Percentiles rank a stretch among this genome's conserved stretches.
These are phyloP conservation scores for Psilanteris sp. DNA, from an alignment of 1,140 invertebrate species.

Conservation along the genomic window DNA sequence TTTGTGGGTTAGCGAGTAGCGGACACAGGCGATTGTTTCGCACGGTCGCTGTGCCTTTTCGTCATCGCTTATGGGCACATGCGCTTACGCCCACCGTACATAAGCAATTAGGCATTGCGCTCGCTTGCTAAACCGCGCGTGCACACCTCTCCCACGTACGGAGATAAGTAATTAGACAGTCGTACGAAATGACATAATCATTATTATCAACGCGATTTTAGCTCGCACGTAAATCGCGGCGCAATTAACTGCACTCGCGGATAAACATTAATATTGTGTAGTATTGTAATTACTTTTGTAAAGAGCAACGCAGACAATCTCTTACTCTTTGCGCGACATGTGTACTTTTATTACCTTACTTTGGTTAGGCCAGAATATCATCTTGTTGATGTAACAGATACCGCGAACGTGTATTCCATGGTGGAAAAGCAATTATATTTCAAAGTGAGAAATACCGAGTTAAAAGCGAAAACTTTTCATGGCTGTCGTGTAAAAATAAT, in stretches of 20 bases:
- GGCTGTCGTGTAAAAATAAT: no score
- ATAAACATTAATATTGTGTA: conserved; percentile 34
- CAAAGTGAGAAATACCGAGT: no score
- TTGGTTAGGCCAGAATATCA: no score
- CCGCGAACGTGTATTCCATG: no score
- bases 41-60: conserved; percentile 53
- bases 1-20: conserved; percentile 26
- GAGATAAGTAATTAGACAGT: conserved; percentile 62
- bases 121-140: conserved; percentile 53
- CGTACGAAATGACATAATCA: conserved; percentile 60
- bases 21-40: conserved; percentile 59
- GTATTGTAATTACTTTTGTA: no score
- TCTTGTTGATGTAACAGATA: no score
- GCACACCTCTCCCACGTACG: conserved; percentile 61
- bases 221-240: conserved; percentile 39
- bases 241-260: conserved; percentile 42
- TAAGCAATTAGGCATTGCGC: conserved; percentile 58
- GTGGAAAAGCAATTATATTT: no score
- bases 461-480: no score
- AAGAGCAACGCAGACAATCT: neutral
- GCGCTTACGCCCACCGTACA: conserved; percentile 53
- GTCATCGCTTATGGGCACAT: conserved; percentile 55
- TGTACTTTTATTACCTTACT: no score
- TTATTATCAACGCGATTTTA: conserved; percentile 57
- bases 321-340: neutral